phyloP scores from a whole-genome alignment of 1,140 invertebrate genomes.

The Drosophila santomea region DNA sequence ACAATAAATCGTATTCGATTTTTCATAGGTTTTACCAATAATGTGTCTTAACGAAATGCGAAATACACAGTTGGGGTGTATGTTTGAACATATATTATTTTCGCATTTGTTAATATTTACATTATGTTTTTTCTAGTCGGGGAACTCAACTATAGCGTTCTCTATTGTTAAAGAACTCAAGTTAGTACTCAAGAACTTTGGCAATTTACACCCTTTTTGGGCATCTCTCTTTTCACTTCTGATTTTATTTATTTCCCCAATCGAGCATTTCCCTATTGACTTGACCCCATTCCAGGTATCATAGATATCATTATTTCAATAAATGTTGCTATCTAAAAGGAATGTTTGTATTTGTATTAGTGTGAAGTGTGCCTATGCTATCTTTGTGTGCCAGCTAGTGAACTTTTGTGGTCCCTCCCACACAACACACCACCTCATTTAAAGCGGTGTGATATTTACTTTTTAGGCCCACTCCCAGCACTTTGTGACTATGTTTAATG shows the following conservation, averaged over 20 bases:
- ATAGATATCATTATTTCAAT: constrained; percentile 13
- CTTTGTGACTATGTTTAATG: constrained; percentile 25
- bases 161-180: no score
- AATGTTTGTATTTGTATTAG: constrained; percentile 18
- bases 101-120: no score
- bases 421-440: constrained; percentile 2
- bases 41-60: neutral
- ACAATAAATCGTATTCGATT: neutral
- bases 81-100: no score
- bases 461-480: neutral
- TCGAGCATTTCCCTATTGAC: neutral
- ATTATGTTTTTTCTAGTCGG: no score
- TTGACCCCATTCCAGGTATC: constrained; percentile 19
- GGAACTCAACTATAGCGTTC: no score
- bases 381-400: constrained; percentile 70
- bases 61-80: no score
- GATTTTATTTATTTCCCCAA: neutral
- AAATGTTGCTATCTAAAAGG: constrained; percentile 7
- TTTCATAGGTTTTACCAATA: neutral
- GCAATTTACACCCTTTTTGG: no score
- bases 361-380: constrained; percentile 30
- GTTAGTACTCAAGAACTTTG: no score
- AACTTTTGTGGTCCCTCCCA: constrained; percentile 25
- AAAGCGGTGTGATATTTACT: constrained; percentile 38
- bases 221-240: no score